Conservation (phyloP, 2,797 vertebrate species). For the Rhadinocentrus ornatus region DNA sequence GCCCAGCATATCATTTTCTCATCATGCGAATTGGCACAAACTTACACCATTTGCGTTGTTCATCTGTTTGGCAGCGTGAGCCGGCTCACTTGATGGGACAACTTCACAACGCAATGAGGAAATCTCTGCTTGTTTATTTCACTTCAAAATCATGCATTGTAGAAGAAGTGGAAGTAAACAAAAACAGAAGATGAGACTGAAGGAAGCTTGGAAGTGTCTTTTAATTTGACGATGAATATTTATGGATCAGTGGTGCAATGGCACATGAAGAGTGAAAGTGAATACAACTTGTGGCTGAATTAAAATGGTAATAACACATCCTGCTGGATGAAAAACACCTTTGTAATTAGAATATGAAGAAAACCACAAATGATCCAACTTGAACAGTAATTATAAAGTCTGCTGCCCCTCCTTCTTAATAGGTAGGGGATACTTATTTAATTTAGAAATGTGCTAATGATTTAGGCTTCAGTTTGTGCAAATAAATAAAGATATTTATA, state of each 20-base stretch:
- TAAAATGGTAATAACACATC: slow-evolving; percentile 42
- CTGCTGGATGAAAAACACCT: slow-evolving; percentile 30
- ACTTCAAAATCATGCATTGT: slow-evolving; percentile 22
- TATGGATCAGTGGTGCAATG: slow-evolving; percentile 40
- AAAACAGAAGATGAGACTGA: slow-evolving; percentile 27
- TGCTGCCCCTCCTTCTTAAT: slow-evolving; percentile 26
- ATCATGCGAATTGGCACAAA: slow-evolving; percentile 90
- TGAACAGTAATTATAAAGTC: slow-evolving; percentile 38
- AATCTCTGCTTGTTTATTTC: slow-evolving; percentile 47
- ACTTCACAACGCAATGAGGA: slow-evolving; percentile 48
- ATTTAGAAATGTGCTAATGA: slow-evolving; percentile 61
- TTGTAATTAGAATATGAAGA: slow-evolving; percentile 29
- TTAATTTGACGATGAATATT: slow-evolving; percentile 57
- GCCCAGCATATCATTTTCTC: slow-evolving; percentile 88
- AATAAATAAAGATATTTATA: slow-evolving; percentile 39
- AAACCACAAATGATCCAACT: slow-evolving; percentile 34
- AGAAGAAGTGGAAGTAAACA: slow-evolving; percentile 19
- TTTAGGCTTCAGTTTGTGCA: slow-evolving; percentile 44
- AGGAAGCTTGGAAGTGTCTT: slow-evolving; percentile 32
- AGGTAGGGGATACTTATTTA: slow-evolving; percentile 22
- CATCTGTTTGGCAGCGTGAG: slow-evolving; percentile 59
- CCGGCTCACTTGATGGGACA: slow-evolving; percentile 46
- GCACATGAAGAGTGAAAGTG: slow-evolving; percentile 35
- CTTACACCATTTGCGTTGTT: slow-evolving; percentile 66
- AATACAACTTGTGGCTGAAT: slow-evolving; percentile 38